A percentile compares a stretch with the other conserved stretches of the same genome.
Conservation (phyloP, 2,113 vertebrate genomes). For the Hymenochirus boettgeri region DNA sequence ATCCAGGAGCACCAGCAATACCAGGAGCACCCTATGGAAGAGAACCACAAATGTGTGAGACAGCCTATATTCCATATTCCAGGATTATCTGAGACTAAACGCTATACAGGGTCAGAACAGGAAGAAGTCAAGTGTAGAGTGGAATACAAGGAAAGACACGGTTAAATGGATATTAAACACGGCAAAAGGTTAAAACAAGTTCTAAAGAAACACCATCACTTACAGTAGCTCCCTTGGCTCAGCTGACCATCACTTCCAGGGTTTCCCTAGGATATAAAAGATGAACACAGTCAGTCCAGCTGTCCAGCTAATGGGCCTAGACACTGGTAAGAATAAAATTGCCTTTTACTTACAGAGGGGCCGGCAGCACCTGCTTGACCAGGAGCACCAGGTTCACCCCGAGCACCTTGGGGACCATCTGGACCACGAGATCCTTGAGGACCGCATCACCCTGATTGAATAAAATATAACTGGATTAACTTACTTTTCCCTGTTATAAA, state of each 20-base stretch:
- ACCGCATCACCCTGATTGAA: conserved; percentile 82
- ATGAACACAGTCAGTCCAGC: conserved; percentile 31
- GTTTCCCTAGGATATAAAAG: conserved; percentile 67
- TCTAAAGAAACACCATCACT: conserved; percentile 82
- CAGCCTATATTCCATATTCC: neutral
- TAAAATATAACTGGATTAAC: conserved; percentile 36
- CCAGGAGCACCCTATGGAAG: conserved; percentile 85
- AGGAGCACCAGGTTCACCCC: conserved; percentile 89
- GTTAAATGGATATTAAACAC: neutral
- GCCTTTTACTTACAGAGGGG: conserved; percentile 72
- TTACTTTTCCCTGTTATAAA: no score
- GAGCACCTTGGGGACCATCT: conserved; percentile 90
- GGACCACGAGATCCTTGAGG: conserved; percentile 79
- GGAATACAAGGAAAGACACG: neutral
- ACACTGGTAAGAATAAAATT: neutral
- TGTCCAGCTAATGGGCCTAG: neutral
- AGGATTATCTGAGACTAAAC: neutral
- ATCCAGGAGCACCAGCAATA: conserved; percentile 90
- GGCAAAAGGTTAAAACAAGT: neutral
- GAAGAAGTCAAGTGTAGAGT: neutral
- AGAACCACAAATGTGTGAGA: no score
- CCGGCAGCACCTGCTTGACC: conserved; percentile 88
- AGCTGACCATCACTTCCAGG: conserved; percentile 86
- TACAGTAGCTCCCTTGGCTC: conserved; percentile 85
- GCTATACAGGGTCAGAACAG: neutral